Evolutionary conservation across 2,888 invertebrate genomes (phyloP).

Genomic region (Scaeva pyrastri): DNA sequence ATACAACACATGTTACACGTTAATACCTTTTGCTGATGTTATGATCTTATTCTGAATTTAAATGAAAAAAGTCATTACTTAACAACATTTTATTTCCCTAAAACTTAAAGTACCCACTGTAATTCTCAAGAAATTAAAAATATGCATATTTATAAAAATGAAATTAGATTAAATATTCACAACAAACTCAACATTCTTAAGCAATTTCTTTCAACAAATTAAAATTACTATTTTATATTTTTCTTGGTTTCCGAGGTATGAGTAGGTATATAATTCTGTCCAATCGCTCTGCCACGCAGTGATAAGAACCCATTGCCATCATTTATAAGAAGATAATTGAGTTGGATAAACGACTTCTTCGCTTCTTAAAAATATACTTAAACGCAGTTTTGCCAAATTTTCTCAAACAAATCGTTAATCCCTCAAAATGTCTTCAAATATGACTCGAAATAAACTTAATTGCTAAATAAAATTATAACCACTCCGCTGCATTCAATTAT

Average conservation of each 20-base stretch:
- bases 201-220: background rate
- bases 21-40: too few relatives aligned
- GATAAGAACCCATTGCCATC: constrained; percentile 43
- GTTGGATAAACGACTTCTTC: constrained; percentile 20
- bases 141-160: too few relatives aligned
- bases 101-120: too few relatives aligned
- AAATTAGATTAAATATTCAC: too few relatives aligned
- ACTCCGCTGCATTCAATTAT: constrained; percentile 64
- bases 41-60: too few relatives aligned
- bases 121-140: too few relatives aligned
- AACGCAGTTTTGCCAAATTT: constrained; percentile 21
- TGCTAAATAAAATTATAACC: constrained; percentile 69
- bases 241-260: constrained; percentile 20
- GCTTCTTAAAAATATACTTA: constrained; percentile 18
- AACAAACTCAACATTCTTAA: background rate
- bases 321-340: constrained; percentile 46
- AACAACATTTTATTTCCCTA: too few relatives aligned
- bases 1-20: too few relatives aligned
- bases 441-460: constrained; percentile 67
- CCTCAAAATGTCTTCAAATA: constrained; percentile 56
- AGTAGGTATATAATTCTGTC: background rate
- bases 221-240: constrained; percentile 8
- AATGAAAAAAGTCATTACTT: too few relatives aligned
- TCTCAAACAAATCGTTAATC: constrained; percentile 54
- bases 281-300: constrained; percentile 31